Conservation (phyloP, 2,113 vertebrate species). For the Tylochromis polylepis region DNA sequence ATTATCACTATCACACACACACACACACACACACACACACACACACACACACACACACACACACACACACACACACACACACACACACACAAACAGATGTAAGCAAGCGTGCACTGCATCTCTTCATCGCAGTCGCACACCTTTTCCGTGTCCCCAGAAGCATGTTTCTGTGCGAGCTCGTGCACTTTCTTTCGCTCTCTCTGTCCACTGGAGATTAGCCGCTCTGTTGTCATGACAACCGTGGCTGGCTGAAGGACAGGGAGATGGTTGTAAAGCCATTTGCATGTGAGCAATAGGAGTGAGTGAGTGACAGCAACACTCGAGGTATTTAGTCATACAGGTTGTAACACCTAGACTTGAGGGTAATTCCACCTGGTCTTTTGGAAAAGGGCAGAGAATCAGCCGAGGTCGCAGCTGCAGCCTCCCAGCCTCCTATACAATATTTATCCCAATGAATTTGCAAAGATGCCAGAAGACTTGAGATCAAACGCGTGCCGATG, state of each 20-base stretch:
- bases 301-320: not conserved
- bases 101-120: not conserved
- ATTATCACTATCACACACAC: too few relatives aligned
- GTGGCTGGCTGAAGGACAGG: constrained; percentile 27
- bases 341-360: not conserved
- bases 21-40: too few relatives aligned
- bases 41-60: too few relatives aligned
- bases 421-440: not conserved
- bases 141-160: not conserved
- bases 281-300: not conserved
- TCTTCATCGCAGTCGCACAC: not conserved
- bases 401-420: not conserved
- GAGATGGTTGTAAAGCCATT: not conserved
- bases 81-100: not conserved
- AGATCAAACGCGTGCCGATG: not conserved
- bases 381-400: not conserved
- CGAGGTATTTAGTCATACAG: not conserved
- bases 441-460: constrained; percentile 7
- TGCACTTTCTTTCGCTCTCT: constrained; percentile 15
- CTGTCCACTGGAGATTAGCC: constrained; percentile 55
- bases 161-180: constrained; percentile 24
- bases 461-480: not conserved
- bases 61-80: not conserved
- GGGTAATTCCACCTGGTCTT: not conserved
- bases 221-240: constrained; percentile 66